Evolutionary conservation across 1,140 invertebrate genomes (phyloP).

Genomic region (Cydia pomonella): DNA sequence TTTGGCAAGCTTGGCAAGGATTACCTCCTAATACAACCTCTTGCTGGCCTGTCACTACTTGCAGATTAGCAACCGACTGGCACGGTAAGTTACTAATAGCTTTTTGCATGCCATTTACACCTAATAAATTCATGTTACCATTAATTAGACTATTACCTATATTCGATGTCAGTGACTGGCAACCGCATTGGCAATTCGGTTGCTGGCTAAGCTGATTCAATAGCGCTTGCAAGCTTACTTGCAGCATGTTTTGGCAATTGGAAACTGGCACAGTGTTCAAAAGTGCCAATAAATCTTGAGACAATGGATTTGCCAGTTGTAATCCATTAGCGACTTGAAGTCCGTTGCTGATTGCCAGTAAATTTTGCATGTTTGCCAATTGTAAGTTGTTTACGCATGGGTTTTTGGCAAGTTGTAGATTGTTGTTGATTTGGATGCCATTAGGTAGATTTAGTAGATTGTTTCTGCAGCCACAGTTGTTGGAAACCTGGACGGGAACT

Average conservation of each 20-base stretch:
- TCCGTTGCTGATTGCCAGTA: slow-evolving; percentile 3
- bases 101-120: slow-evolving; percentile 2
- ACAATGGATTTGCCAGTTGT: slow-evolving; percentile 5
- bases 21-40: neutral
- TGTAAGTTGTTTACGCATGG: slow-evolving; percentile 16
- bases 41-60: neutral
- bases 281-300: neutral
- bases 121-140: neutral
- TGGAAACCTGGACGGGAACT: neutral
- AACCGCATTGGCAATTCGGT: slow-evolving; percentile 21
- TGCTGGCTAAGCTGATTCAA: neutral
- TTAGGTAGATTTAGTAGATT: neutral
- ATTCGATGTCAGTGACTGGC: neutral
- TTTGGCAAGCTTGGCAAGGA: neutral
- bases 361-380: slow-evolving; percentile 10
- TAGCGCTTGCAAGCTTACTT: slow-evolving; percentile 6
- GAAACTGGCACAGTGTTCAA: neutral
- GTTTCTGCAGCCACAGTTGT: slow-evolving; percentile 1
- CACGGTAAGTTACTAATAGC: slow-evolving; percentile 4
- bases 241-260: slow-evolving; percentile 5
- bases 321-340: neutral
- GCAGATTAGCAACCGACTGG: neutral
- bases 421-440: slow-evolving; percentile 8
- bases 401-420: slow-evolving; percentile 24
- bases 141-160: neutral